phyloP scores from a whole-genome alignment of 2,888 invertebrate species.

The Brachynemurus nebulosus region DNA sequence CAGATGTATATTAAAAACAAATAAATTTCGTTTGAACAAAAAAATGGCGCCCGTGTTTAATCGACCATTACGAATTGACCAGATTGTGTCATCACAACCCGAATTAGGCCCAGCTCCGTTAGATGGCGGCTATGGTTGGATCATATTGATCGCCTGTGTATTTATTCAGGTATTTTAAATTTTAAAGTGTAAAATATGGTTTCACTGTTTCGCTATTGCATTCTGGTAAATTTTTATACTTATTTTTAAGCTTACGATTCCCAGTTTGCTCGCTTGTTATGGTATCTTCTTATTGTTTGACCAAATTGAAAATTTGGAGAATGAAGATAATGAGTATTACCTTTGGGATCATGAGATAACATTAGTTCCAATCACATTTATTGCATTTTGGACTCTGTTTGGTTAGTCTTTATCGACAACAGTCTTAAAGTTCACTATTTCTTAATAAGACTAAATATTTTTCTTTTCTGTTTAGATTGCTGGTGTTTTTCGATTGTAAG shows the following conservation, averaged over 20 bases:
- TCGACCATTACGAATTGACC: constrained; percentile 33
- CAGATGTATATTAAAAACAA: too few species aligned
- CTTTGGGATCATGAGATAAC: constrained; percentile 46
- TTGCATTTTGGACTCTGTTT: constrained; percentile 39
- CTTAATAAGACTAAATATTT: constrained; percentile 2
- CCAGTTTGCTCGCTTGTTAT: constrained; percentile 38
- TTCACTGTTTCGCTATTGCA: neutral
- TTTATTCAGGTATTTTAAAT: constrained; percentile 38
- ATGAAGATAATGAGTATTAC: constrained; percentile 28
- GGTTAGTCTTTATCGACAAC: constrained; percentile 24
- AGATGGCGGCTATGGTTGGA: constrained; percentile 54
- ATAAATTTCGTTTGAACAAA: too few species aligned
- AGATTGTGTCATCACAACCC: constrained; percentile 45
- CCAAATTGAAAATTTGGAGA: constrained; percentile 35
- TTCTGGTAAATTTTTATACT: neutral
- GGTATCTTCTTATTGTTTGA: constrained; percentile 40
- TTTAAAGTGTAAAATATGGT: neutral
- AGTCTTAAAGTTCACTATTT: neutral
- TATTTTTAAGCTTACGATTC: constrained; percentile 42
- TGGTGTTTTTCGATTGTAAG: constrained; percentile 42
- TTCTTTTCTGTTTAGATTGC: constrained; percentile 34
- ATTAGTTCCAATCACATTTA: constrained; percentile 43
- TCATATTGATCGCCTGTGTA: constrained; percentile 42
- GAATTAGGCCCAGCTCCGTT: constrained; percentile 51
- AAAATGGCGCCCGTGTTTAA: too few species aligned